These are phyloP conservation scores for Sebastolobus altivelis DNA, from an alignment of 2,797 vertebrate species.

Conservation along the genomic window DNA sequence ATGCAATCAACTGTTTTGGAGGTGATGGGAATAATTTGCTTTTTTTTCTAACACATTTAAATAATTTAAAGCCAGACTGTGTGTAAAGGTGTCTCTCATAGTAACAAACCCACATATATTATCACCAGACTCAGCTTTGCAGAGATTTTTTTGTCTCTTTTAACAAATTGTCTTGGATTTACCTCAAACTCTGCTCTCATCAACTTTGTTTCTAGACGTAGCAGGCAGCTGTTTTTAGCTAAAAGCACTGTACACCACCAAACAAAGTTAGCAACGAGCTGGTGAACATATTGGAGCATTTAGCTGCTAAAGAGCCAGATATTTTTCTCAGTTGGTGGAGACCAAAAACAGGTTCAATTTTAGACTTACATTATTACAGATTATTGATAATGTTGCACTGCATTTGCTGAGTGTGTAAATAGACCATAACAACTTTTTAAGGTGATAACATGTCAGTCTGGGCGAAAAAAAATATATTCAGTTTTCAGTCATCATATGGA, in stretches of 20 bases:
- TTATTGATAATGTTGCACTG: neutral
- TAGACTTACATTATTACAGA: neutral
- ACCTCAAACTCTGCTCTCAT: neutral
- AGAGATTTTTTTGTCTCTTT: neutral
- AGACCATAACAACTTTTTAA: neutral
- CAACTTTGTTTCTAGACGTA: neutral
- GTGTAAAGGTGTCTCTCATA: neutral
- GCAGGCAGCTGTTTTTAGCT: neutral
- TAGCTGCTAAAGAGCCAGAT: no score
- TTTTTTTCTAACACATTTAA: neutral
- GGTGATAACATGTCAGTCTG: no score
- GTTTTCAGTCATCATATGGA: neutral
- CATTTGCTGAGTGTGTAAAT: constrained; percentile 1
- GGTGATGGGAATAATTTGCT: no score
- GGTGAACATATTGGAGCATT: no score
- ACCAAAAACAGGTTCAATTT: neutral
- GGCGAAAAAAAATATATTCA: neutral
- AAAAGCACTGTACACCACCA: neutral
- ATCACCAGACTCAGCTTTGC: neutral
- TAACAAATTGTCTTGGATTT: neutral
- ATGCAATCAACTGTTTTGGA: no score
- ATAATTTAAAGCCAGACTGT: neutral
- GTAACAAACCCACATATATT: neutral
- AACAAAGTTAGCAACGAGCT: no score
- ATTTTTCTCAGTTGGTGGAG: no score